Evolutionary conservation across 2,888 invertebrate species (phyloP).

Genomic region (Poecilobothrus nobilitatus): DNA sequence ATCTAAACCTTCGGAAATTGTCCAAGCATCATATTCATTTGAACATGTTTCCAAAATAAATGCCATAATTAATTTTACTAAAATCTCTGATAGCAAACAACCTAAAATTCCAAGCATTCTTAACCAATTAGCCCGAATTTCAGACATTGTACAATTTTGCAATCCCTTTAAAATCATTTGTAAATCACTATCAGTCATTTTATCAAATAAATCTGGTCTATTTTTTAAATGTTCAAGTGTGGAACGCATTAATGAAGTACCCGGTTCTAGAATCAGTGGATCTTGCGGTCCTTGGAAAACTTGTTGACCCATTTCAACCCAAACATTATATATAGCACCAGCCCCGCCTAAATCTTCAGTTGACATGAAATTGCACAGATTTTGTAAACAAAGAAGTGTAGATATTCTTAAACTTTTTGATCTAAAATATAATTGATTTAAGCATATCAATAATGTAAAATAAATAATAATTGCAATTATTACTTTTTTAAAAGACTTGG

Average conservation of each 20-base stretch:
- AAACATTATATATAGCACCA: conserved; percentile 54
- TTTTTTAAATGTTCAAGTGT: conserved; percentile 58
- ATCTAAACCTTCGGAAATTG: conserved; percentile 65
- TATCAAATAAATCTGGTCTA: conserved; percentile 46
- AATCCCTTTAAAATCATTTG: conserved; percentile 49
- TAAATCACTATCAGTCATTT: conserved; percentile 49
- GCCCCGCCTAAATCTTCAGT: conserved; percentile 57
- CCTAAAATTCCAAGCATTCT: conserved; percentile 53
- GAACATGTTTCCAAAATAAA: conserved; percentile 53
- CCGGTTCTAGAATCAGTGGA: conserved; percentile 54
- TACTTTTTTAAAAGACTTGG: conserved; percentile 48
- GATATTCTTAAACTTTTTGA: conserved; percentile 52
- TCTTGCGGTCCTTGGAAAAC: conserved; percentile 51
- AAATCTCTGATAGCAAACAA: conserved; percentile 40
- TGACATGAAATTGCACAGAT: conserved; percentile 55
- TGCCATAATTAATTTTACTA: conserved; percentile 45
- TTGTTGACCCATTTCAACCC: conserved; percentile 57
- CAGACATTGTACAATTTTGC: conserved; percentile 47
- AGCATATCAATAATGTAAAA: conserved; percentile 7
- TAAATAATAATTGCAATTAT: conserved; percentile 12
- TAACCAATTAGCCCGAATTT: conserved; percentile 52
- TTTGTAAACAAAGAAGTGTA: conserved; percentile 60
- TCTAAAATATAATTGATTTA: conserved; percentile 37
- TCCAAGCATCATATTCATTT: conserved; percentile 57
- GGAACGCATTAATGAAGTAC: conserved; percentile 67